These are phyloP conservation scores for Piscicola geometra DNA, from an alignment of 2,888 invertebrate species.

Conservation along the genomic window DNA sequence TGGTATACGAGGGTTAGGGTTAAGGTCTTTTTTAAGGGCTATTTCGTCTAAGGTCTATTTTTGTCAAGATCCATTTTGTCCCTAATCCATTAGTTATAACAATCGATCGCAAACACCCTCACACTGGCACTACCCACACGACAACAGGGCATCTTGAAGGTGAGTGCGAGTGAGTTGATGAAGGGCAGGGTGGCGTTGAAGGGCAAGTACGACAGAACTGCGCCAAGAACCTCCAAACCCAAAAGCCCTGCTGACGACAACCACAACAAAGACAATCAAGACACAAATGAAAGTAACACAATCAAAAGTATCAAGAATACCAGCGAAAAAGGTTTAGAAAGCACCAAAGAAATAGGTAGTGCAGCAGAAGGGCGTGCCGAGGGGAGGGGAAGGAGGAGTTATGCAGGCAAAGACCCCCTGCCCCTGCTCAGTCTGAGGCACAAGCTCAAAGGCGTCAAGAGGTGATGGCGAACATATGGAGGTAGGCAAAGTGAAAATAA, in stretches of 20 bases:
- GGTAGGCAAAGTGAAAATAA: too few species aligned
- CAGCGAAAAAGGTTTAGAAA: not conserved
- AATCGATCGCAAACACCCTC: too few species aligned
- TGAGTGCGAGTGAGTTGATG: slow-evolving; percentile 10
- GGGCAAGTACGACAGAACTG: slow-evolving; percentile 4
- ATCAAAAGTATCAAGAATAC: too few species aligned
- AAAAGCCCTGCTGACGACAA: not conserved
- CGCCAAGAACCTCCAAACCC: slow-evolving; percentile 8
- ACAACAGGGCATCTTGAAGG: not conserved
- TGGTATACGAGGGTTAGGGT: too few species aligned
- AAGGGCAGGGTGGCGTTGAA: slow-evolving; percentile 23
- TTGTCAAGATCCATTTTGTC: too few species aligned
- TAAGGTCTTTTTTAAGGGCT: too few species aligned
- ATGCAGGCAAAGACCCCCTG: not conserved
- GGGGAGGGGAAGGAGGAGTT: not conserved
- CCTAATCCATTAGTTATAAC: too few species aligned
- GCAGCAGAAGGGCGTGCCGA: not conserved
- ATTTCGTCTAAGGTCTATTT: too few species aligned
- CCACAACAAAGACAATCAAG: not conserved
- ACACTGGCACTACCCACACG: too few species aligned
- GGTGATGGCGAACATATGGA: too few species aligned
- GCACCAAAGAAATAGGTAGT: not conserved
- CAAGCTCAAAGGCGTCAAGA: slow-evolving; percentile 1
- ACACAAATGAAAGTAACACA: not conserved
- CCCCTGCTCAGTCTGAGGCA: slow-evolving; percentile 1